phyloP scores from a whole-genome alignment of 2,113 vertebrate genomes.

The Leucoraja erinaceus region DNA sequence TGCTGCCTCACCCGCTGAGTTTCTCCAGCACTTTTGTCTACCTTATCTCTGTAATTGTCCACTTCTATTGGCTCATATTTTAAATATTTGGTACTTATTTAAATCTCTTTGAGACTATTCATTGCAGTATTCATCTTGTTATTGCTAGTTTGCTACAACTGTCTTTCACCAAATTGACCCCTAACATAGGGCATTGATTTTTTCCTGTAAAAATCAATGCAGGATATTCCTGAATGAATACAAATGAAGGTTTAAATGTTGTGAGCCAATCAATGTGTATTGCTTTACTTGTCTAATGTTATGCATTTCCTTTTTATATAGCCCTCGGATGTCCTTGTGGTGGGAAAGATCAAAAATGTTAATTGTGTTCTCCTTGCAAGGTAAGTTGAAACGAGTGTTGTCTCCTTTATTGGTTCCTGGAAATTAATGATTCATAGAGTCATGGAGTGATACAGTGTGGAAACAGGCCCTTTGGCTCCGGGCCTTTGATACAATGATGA shows the following conservation, averaged over 20 bases:
- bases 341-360: slow-evolving; percentile 92
- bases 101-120: not conserved
- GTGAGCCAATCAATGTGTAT: not conserved
- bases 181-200: not conserved
- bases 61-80: not conserved
- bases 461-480: too few relatives aligned
- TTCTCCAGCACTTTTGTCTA: too few relatives aligned
- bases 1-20: too few relatives aligned
- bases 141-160: not conserved
- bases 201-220: too few relatives aligned
- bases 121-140: not conserved
- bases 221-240: not conserved
- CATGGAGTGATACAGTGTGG: too few relatives aligned
- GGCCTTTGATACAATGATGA: too few relatives aligned
- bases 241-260: not conserved
- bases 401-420: not conserved
- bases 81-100: not conserved
- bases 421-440: not conserved
- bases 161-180: not conserved
- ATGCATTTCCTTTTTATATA: slow-evolving; percentile 47
- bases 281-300: not conserved
- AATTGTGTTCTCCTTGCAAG: slow-evolving; percentile 90
- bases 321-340: slow-evolving; percentile 88
- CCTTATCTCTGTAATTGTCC: not conserved
- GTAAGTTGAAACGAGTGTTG: slow-evolving; percentile 52